Conservation (phyloP, 1,140 invertebrate genomes). For the Aphelinus atriplicis region DNA sequence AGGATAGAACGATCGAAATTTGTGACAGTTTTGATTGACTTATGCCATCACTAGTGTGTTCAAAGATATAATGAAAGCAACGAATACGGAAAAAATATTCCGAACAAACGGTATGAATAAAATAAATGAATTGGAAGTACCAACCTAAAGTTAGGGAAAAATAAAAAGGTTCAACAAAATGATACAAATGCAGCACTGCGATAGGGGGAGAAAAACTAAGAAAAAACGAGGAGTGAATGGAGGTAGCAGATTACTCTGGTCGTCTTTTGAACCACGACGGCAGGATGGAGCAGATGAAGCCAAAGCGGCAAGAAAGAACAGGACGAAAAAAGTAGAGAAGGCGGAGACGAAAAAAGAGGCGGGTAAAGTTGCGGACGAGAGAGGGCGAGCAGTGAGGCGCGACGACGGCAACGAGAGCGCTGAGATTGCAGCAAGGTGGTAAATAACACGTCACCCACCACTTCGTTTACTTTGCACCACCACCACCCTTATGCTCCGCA, state of each 20-base stretch:
- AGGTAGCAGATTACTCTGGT: slow-evolving; percentile 18
- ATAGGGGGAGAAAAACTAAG: background rate
- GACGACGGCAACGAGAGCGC: slow-evolving; percentile 45
- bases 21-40: no score
- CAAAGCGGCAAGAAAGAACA: slow-evolving; percentile 3
- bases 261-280: slow-evolving; percentile 30
- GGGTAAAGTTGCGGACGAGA: slow-evolving; percentile 31
- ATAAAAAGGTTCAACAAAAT: background rate
- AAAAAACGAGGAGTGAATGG: background rate
- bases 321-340: background rate
- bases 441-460: slow-evolving; percentile 60
- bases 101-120: no score
- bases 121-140: no score
- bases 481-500: background rate
- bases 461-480: slow-evolving; percentile 56
- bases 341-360: background rate
- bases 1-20: no score
- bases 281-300: slow-evolving; percentile 12
- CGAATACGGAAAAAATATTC: no score
- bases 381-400: slow-evolving; percentile 25
- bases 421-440: slow-evolving; percentile 58
- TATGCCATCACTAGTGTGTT: no score
- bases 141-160: background rate
- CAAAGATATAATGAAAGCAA: no score
- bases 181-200: background rate